phyloP scores from a whole-genome alignment of 2,888 invertebrate genomes.

The Heliconius cydno region DNA sequence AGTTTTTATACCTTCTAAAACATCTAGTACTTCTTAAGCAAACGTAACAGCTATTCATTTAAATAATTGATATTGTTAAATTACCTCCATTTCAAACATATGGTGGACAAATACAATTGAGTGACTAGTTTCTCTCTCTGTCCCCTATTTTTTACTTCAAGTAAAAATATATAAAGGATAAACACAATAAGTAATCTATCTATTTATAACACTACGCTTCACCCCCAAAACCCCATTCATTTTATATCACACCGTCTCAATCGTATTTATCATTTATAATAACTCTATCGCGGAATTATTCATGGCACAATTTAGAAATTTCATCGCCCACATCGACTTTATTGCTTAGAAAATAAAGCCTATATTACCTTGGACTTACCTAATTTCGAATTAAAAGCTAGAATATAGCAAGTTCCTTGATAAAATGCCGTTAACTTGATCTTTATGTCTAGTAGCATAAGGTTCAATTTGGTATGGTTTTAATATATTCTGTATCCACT shows the following conservation, averaged over 20 bases:
- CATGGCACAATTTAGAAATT: conserved; percentile 33
- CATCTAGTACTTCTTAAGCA: too few species aligned
- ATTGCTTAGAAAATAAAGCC: conserved; percentile 35
- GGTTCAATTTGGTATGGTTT: conserved; percentile 49
- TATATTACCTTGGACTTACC: conserved; percentile 38
- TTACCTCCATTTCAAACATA: too few species aligned
- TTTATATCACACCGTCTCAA: conserved; percentile 25
- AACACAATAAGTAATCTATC: neutral
- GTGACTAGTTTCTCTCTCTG: too few species aligned
- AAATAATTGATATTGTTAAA: too few species aligned
- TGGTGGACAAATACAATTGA: too few species aligned
- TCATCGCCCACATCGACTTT: conserved; percentile 35
- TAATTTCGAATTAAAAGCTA: conserved; percentile 51
- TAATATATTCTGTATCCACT: conserved; percentile 48
- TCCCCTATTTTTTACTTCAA: neutral
- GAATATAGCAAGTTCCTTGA: conserved; percentile 47
- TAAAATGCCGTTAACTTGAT: conserved; percentile 34
- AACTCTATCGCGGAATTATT: conserved; percentile 41
- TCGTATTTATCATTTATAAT: conserved; percentile 41
- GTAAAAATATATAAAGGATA: neutral
- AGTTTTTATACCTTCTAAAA: too few species aligned
- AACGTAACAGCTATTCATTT: too few species aligned
- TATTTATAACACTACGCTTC: neutral
- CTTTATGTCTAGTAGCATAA: conserved; percentile 47
- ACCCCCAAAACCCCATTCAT: conserved; percentile 3